Evolutionary conservation across 2,113 vertebrate species (phyloP), one percentile per base, ranked within the genome.

Genomic region (Eublepharis macularius): DNA sequence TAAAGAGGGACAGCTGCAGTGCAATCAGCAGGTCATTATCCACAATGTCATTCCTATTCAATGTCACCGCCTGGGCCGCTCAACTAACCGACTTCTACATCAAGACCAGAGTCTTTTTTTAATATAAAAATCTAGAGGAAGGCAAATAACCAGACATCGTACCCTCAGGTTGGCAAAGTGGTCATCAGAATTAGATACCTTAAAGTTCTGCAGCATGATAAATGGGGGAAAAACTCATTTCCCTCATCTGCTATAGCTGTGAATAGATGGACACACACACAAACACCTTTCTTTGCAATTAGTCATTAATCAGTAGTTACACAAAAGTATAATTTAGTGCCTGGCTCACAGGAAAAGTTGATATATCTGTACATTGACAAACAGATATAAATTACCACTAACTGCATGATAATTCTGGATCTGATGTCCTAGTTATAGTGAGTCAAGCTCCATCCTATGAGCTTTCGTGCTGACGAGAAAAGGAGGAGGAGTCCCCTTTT

Each of bases 11-110:
- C 5, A 79, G 16, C 87, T 83, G 88, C 39, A 68, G 80, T 9
- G 5, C 2, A 91, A 91, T 91, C 86, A 91, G 78, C 82, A 91
- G 87, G 85, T 91, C 90, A 91, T 91, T 91, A 91, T 83, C 86
- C 85, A 85, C 85, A 90, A 88, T 88, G 89, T 88, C 89, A 83
- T 88, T 90, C 76, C 83, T 76, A 83, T 80, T 90, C 88, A 90
- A 76, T 84, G 85, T 87, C 88, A 90, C 43, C 17, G 82, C 72
- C 60, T 51, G 77, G 77, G 41, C n/a, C n/a, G n/a, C 77, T 87
- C 77, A 49, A 66, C 86, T 84, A 68, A 72, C 78, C 84, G 36
- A 87, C 54, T 83, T 74, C 68, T 74, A 54, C 68, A 74, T 83
- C 54, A 83, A 80, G 81, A 80, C 41, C 63, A 21, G 19, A 75